phyloP scores from a whole-genome alignment of 2,797 vertebrate species.

The Meriones psammophilus region DNA sequence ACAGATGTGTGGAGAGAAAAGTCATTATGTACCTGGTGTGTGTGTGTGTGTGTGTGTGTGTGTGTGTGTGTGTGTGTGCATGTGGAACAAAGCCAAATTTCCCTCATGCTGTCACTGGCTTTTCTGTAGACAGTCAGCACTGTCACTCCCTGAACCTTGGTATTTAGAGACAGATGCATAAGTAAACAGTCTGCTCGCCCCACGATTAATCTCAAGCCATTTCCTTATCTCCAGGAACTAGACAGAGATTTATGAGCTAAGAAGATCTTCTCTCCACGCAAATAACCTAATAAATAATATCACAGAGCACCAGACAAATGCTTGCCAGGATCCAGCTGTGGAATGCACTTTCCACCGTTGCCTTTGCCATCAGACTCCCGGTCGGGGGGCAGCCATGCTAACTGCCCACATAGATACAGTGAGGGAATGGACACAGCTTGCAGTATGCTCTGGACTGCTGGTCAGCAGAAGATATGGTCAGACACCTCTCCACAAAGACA shows the following conservation, averaged over 20 bases:
- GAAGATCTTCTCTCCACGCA: slow-evolving; percentile 80
- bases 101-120: background rate
- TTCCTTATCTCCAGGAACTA: slow-evolving; percentile 81
- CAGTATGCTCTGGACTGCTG: background rate
- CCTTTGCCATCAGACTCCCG: slow-evolving; percentile 39
- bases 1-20: background rate
- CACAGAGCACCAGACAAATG: slow-evolving; percentile 25
- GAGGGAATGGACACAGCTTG: background rate
- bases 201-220: slow-evolving; percentile 74
- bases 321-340: slow-evolving; percentile 74
- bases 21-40: background rate
- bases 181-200: slow-evolving; percentile 67
- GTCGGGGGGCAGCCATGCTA: background rate
- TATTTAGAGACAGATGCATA: slow-evolving; percentile 45
- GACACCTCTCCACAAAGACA: accelerated
- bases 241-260: slow-evolving; percentile 82
- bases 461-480: accelerated
- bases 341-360: slow-evolving; percentile 43
- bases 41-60: background rate
- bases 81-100: background rate
- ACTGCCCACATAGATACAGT: background rate
- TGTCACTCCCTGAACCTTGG: slow-evolving; percentile 52
- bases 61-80: background rate
- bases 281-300: slow-evolving; percentile 81
- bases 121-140: background rate